Evolutionary conservation across 2,888 invertebrate species (phyloP).

Genomic region (Lysandra bellargus): DNA sequence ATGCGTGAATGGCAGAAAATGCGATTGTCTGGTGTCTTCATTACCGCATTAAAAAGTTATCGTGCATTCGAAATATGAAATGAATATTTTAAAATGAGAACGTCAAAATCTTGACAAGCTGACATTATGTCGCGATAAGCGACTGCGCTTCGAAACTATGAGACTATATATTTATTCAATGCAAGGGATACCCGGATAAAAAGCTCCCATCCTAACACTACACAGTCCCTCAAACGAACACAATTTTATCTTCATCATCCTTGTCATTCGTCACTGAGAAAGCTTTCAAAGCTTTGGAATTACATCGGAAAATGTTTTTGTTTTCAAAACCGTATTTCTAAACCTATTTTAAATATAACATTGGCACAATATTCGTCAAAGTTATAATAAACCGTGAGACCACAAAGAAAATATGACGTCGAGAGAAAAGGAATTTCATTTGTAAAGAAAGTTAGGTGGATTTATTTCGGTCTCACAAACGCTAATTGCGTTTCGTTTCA

Average conservation of each 20-base stretch:
- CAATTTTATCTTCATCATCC: constrained; percentile 17
- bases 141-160: constrained; percentile 37
- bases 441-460: constrained; percentile 38
- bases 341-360: background rate
- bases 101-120: constrained; percentile 38
- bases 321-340: background rate
- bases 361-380: background rate
- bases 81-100: constrained; percentile 39
- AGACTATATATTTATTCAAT: constrained; percentile 34
- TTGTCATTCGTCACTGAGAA: background rate
- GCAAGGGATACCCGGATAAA: constrained; percentile 31
- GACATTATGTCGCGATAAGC: constrained; percentile 42
- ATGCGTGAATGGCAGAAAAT: background rate
- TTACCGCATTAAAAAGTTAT: constrained; percentile 7
- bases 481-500: constrained; percentile 53
- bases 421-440: constrained; percentile 39
- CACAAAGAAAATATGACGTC: constrained; percentile 36
- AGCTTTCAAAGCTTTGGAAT: background rate
- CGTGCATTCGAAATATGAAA: constrained; percentile 33
- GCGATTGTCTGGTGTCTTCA: background rate
- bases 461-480: constrained; percentile 49
- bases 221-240: constrained; percentile 18
- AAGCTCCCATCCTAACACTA: background rate
- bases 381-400: constrained; percentile 31
- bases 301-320: constrained; percentile 1